Percentiles rank a stretch among this genome's conserved stretches.
Conservation (phyloP, 2,888 invertebrate genomes). For the Pyralis farinalis region DNA sequence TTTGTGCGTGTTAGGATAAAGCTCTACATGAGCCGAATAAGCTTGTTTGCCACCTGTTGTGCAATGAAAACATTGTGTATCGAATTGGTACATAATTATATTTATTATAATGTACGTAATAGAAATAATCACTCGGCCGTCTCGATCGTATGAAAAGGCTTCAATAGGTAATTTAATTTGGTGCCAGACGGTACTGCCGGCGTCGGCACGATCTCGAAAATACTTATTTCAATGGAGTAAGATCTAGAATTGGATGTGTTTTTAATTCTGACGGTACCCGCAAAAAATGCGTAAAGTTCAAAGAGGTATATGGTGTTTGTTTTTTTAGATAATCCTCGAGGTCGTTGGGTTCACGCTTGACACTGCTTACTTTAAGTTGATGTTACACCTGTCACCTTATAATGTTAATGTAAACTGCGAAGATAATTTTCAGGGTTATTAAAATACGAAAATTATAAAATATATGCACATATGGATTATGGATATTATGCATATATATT, state of each 20-base stretch:
- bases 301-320: conserved; percentile 48
- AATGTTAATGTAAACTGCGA: too few relatives aligned
- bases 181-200: conserved; percentile 12
- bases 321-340: conserved; percentile 55
- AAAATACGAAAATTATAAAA: too few relatives aligned
- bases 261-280: conserved; percentile 30
- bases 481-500: too few relatives aligned
- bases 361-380: conserved; percentile 32
- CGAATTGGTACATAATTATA: neutral
- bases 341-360: conserved; percentile 48
- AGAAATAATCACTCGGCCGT: neutral
- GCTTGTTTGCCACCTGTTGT: too few relatives aligned
- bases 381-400: conserved; percentile 21
- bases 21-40: too few relatives aligned
- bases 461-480: too few relatives aligned
- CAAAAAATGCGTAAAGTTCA: conserved; percentile 61
- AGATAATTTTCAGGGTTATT: too few relatives aligned
- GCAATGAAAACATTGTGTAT: too few relatives aligned
- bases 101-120: neutral
- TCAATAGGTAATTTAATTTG: conserved; percentile 42
- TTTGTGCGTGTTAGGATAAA: too few relatives aligned
- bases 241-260: too few relatives aligned
- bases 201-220: too few relatives aligned
- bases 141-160: conserved; percentile 26
- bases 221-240: too few relatives aligned